Evolutionary conservation across 1,140 invertebrate genomes (phyloP), one percentile per base, ranked within the genome.

Genomic region (Ceratina calcarata): DNA sequence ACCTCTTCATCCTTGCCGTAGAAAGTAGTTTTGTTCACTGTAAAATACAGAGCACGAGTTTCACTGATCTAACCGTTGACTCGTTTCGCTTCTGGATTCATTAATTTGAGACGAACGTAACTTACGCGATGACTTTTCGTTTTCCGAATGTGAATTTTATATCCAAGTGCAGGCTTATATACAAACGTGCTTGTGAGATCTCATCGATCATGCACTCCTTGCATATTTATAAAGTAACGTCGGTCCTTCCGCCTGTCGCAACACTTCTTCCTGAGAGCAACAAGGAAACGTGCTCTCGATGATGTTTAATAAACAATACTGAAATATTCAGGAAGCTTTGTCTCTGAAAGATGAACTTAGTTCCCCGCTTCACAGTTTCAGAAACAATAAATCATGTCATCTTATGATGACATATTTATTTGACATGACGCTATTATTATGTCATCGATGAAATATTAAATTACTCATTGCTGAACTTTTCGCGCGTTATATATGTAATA

Each of bases 1-100:
- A 62, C 45, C n/a, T n/a, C 76, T 61, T 85, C 89, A 89, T 90
- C 68, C 65, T 73, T 49, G 15, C 37, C 10, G 8, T 49, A n/a
- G 32, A n/a, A 24, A 60, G 24, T 12, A 12, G 16, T 45, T 70
- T 16, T 2, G 3, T 45, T 45, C 37, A 45, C 37, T 6, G 37
- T 45, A 6, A 45, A 45, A 6, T 45, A 45, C 8, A 10, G 6
- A 10, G 37, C 37, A 45, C 37, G 3, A 45, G 37, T 45, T 10
- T 45, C 37, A 45, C 2, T 6, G 37, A 45, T 8, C 37, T 45
- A 10, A 45, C 7, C 37, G 37, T 45, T 0, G n/a, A n/a, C n/a
- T n/a, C n/a, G n/a, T n/a, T n/a, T n/a, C n/a, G n/a, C 32, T 37
- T 6, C 6, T 6, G 37, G 37, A 10, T 0, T 45, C 37, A 45